Evolutionary conservation across 1,140 invertebrate species (phyloP), one percentile per base, ranked within the genome.

Genomic region (Drosophila pseudoananassae): DNA sequence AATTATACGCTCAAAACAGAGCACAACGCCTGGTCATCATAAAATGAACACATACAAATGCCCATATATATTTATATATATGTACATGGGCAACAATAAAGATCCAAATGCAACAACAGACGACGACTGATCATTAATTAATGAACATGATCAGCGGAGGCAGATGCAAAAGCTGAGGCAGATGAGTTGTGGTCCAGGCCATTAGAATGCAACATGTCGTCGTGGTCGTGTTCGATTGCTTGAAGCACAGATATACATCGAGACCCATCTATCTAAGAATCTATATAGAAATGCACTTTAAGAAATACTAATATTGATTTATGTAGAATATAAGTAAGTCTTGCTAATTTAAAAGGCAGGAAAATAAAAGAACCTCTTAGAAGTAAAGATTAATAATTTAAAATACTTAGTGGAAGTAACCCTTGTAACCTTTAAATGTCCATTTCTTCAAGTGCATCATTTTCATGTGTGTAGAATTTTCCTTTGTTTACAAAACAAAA

Each of bases 401-500:
- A n/a, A n/a, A n/a, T n/a, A n/a, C n/a, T n/a, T n/a, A n/a, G n/a
- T n/a, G n/a, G n/a, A n/a, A n/a, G n/a, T n/a, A n/a, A 25, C 0
- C 27, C 3, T 25, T n/a, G 12, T 1, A 2, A 15, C 7, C 10
- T 20, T 45, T 20, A 25, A 47, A 47, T 46, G 17, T 7, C 4
- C 1, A 7, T 66, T 57, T 58, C 14, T 23, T n/a, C 6, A 23
- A 68, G 63, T 69, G 40, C 5, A 25, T 8, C 6, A 15, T 33
- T 58, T 12, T 74, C 9, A 52, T 60, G 60, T 66, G 70, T 68
- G 69, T 73, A 65, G 63, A 79, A 72, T 76, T 81, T 66, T 60
- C 69, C 78, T 74, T 85, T 90, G 87, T 90, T 90, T 90, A 90
- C 75, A 90, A 90, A 90, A 85, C 85, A 90, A 82, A 82, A 90